These are phyloP conservation scores for Aphidius colemani DNA, from an alignment of 2,888 invertebrate genomes.

Conservation along the genomic window DNA sequence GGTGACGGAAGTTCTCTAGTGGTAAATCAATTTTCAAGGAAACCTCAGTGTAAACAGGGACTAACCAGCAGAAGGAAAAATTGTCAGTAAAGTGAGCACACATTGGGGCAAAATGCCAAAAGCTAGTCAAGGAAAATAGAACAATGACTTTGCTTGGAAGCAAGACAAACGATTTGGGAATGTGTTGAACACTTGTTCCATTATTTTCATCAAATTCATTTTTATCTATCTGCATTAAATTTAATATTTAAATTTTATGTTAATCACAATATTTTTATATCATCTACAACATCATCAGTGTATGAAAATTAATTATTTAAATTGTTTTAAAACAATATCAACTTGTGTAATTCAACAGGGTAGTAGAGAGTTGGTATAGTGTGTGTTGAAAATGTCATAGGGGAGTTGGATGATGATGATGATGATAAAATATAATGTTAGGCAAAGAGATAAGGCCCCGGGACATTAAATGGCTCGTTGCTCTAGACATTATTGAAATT, in stretches of 20 bases:
- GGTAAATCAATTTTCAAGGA: slow-evolving; percentile 25
- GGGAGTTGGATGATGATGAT: not conserved
- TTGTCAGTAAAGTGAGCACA: not conserved
- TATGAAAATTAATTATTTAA: not conserved
- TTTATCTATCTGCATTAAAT: not conserved
- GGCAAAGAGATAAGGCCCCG: slow-evolving; percentile 37
- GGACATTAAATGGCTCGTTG: slow-evolving; percentile 44
- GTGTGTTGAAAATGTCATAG: slow-evolving; percentile 8
- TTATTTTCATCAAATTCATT: too few relatives aligned
- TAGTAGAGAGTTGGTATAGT: not conserved
- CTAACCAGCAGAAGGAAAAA: slow-evolving; percentile 8
- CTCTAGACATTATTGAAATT: slow-evolving; percentile 56
- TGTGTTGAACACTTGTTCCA: not conserved
- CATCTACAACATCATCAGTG: too few relatives aligned
- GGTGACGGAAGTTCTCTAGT: slow-evolving; percentile 19
- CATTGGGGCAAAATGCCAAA: slow-evolving; percentile 35
- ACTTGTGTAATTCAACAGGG: slow-evolving; percentile 21
- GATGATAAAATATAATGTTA: slow-evolving; percentile 1
- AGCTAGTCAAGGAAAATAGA: slow-evolving; percentile 29
- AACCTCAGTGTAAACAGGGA: slow-evolving; percentile 25
- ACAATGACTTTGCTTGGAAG: slow-evolving; percentile 29
- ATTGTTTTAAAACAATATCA: slow-evolving; percentile 19
- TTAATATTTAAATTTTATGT: slow-evolving; percentile 16
- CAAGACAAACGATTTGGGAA: not conserved
- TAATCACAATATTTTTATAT: not conserved